Evolutionary conservation across 2,797 vertebrate genomes (phyloP), one percentile per base, ranked within the genome.

Genomic region (Avahi laniger): DNA sequence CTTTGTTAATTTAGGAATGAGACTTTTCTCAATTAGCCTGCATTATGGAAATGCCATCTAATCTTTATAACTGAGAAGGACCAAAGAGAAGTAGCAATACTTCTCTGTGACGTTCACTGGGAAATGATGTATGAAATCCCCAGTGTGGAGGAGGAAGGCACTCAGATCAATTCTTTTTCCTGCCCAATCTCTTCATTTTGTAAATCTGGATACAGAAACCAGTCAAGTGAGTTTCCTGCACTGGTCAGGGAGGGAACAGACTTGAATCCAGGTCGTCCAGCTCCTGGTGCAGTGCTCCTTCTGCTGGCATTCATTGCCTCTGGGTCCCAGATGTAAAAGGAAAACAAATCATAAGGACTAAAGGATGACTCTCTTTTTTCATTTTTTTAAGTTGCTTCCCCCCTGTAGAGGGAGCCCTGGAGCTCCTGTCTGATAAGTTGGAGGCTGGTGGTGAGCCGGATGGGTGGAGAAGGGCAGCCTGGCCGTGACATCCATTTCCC

Each of bases 1-100:
- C 50, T 94, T 89, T 91, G 70, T 15, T 69, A 54, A 33, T 80
- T 86, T 76, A 92, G 43, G 59, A 80, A 59, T 52, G 43, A 46
- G 52, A 30, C 73, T 80, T 89, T 57, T 50, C 69, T 65, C 48
- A 59, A 1, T 38, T 35, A 61, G 8, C 73, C 12, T 89, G 12
- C 33, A 61, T 43, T 52, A 63, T 24, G 5, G 24, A 81, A 61
- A 24, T 70, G 33, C 22, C 7, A 17, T 43, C 12, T 46, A 35
- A 86, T 65, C 59, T 94, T 83, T 81, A 41, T 52, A 78, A 89
- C 6, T 30, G 70, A 87, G 38, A 50, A 93, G 8, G 13, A 13
- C 11, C 57, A 76, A 17, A 11, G 28, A 48, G 63, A 82, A 7
- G 24, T 7, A 43, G 24, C 3, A 3, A 67, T 7, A 28, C 1